Evolutionary conservation across 1,140 invertebrate genomes (phyloP), one percentile per base, ranked within the genome.

Genomic region (Philopotamus ludificatus): DNA sequence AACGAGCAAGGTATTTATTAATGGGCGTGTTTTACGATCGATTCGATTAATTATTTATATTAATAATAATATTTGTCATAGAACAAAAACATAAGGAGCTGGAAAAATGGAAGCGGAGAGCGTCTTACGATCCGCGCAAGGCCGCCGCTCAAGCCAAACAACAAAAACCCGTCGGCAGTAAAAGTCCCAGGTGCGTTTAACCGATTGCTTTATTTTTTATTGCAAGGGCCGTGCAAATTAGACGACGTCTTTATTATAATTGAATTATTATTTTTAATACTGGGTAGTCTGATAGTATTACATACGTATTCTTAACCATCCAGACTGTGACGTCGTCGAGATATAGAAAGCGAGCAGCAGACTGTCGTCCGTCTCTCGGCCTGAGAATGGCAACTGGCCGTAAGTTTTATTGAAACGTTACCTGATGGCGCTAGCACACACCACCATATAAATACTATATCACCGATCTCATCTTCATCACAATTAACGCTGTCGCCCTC

Each of bases 71-170:
- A 34, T 12, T 12, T 7, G 4, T 34, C 12, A 15, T 77, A 81
- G 85, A 83, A 73, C 84, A 86, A 80, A 86, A 87, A 75, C 91
- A 92, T 75, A 86, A 90, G 44, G 93, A 95, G 74, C 87, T 94
- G 79, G 91, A 92, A 74, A 94, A 94, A 80, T 95, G 93, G 93
- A 93, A 94, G 73, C 81, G 93, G 62, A 81, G 93, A 63, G 94
- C 94, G 72, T 93, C 88, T 71, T 96, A 95, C 76, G 92, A 95
- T 80, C 93, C 93, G 1, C 86, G 94, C 82, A 93, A 92, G 72
- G 88, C 90, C 10, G 92, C 92, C 1, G 91, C 91, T 7, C 88
- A 91, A 72, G 91, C 87, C 22, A 89, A 86, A 68, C n/a, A n/a
- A n/a, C 82, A 82, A 39, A 87, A 86, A 71, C 79, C 77, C 15